A percentile compares a stretch with the other conserved stretches of the same genome.
Conservation (phyloP, 2,888 invertebrate genomes). For the Pilophorus perplexus region DNA sequence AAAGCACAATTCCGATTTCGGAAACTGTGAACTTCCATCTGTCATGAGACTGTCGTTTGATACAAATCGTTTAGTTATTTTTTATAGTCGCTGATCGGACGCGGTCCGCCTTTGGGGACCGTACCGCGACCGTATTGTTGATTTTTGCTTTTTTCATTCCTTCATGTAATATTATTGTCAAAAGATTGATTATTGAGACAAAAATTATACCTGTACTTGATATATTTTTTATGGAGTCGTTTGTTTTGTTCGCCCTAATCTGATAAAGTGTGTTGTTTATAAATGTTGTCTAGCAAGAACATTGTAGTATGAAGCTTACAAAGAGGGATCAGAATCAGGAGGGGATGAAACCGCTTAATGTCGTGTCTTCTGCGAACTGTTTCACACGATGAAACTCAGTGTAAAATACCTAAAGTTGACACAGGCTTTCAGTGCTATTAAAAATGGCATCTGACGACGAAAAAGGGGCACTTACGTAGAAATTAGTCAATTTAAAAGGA, state of each 20-base stretch:
- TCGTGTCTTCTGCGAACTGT: too few species aligned
- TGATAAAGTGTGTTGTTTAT: background rate
- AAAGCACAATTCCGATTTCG: background rate
- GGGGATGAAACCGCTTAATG: too few species aligned
- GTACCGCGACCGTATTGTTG: background rate
- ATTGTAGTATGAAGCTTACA: too few species aligned
- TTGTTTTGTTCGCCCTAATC: background rate
- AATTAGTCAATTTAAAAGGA: too few species aligned
- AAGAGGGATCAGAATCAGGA: too few species aligned
- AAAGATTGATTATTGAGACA: background rate
- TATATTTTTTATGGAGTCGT: constrained; percentile 17
- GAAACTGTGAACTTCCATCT: constrained; percentile 27
- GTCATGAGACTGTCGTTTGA: constrained; percentile 33
- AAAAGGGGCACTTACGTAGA: too few species aligned
- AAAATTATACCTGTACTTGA: constrained; percentile 19
- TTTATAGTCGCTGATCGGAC: constrained; percentile 6
- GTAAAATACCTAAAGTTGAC: too few species aligned
- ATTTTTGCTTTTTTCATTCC: constrained; percentile 25
- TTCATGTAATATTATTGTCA: background rate
- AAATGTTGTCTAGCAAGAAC: too few species aligned
- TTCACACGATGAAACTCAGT: too few species aligned
- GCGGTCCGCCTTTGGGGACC: background rate
- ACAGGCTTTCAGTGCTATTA: too few species aligned
- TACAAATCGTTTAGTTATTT: constrained; percentile 28
- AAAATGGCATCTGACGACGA: too few species aligned